These are phyloP conservation scores for Chelonus formosanus DNA, from an alignment of 2,888 invertebrate species.

Conservation along the genomic window DNA sequence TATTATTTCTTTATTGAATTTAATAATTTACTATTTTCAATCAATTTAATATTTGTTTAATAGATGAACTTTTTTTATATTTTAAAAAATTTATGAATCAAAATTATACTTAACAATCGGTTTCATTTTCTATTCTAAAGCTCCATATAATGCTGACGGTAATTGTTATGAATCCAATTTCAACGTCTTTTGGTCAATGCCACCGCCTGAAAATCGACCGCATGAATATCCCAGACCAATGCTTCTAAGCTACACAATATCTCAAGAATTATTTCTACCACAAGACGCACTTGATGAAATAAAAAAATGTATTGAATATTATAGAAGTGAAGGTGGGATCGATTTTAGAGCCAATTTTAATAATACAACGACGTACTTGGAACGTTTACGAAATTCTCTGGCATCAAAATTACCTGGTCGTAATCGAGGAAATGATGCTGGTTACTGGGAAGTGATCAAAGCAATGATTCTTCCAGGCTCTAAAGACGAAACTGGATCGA, in stretches of 20 bases:
- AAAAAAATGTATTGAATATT: constrained; percentile 85
- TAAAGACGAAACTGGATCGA: constrained; percentile 70
- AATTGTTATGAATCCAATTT: constrained; percentile 83
- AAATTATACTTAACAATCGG: too few relatives aligned
- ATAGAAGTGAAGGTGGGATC: constrained; percentile 75
- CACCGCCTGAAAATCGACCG: constrained; percentile 92
- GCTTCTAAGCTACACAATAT: constrained; percentile 85
- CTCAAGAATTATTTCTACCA: constrained; percentile 83
- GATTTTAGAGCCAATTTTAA: constrained; percentile 76
- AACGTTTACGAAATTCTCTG: constrained; percentile 77
- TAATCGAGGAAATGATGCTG: constrained; percentile 77
- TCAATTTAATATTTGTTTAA: background rate
- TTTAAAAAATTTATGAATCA: too few relatives aligned
- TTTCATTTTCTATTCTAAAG: constrained; percentile 66
- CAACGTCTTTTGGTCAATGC: constrained; percentile 92
- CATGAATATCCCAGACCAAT: constrained; percentile 93
- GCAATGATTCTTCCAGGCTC: constrained; percentile 78
- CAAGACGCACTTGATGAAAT: constrained; percentile 86
- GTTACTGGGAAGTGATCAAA: constrained; percentile 80
- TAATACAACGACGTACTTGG: constrained; percentile 79
- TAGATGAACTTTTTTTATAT: too few relatives aligned
- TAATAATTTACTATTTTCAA: background rate
- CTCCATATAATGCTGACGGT: constrained; percentile 84
- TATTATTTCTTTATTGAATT: background rate
- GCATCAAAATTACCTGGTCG: constrained; percentile 81